Evolutionary conservation across 2,888 invertebrate genomes (phyloP).

Genomic region (Taphrorychus bicolor): DNA sequence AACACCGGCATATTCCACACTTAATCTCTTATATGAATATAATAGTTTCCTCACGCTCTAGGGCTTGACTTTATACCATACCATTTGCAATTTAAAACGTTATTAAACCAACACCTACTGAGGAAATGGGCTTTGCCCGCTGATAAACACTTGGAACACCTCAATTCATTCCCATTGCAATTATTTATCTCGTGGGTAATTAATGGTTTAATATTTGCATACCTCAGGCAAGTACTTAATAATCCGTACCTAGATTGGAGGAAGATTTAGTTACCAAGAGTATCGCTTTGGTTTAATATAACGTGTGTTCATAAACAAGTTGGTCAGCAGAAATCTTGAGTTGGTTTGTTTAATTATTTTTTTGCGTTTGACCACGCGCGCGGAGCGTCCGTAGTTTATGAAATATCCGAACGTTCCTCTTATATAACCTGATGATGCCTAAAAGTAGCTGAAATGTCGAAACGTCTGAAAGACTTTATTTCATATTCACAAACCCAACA

Average conservation of each 20-base stretch:
- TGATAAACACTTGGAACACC: constrained; percentile 14
- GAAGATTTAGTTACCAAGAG: no score
- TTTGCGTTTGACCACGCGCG: no score
- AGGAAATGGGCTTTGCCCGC: constrained; percentile 16
- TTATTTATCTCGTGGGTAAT: constrained; percentile 13
- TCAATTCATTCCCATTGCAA: constrained; percentile 23
- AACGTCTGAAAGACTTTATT: no score
- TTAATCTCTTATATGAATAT: constrained; percentile 12
- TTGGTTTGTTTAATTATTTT: no score
- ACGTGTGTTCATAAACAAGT: no score
- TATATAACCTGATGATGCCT: no score
- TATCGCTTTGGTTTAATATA: no score
- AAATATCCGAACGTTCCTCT: no score
- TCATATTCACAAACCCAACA: no score
- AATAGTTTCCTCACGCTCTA: constrained; percentile 16
- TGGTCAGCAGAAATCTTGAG: no score
- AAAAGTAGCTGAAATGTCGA: no score
- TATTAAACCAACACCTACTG: constrained; percentile 22
- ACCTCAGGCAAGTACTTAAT: neutral
- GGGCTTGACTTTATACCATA: neutral
- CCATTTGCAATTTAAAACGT: constrained; percentile 27
- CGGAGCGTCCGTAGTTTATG: no score
- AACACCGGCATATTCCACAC: neutral
- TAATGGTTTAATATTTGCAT: constrained; percentile 1
- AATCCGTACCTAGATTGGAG: neutral